These are phyloP conservation scores for Lypha dubia DNA, from an alignment of 2,888 invertebrate species.

Conservation along the genomic window DNA sequence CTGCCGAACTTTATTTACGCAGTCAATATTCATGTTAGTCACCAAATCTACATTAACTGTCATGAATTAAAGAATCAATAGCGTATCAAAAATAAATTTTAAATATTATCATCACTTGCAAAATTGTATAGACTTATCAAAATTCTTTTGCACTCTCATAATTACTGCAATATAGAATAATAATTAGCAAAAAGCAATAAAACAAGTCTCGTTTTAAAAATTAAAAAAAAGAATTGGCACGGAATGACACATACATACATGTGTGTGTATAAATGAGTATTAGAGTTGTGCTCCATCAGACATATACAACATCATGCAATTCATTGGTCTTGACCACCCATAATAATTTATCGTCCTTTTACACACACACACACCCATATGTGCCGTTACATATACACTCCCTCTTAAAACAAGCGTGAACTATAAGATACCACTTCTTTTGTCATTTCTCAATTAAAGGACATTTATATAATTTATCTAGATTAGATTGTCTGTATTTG, in stretches of 20 bases:
- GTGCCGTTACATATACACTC: conserved; percentile 11
- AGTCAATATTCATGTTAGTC: too few species aligned
- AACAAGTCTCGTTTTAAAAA: too few species aligned
- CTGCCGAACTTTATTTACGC: too few species aligned
- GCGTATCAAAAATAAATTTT: too few species aligned
- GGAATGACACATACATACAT: too few species aligned
- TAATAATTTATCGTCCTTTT: conserved; percentile 7
- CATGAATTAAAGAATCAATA: too few species aligned
- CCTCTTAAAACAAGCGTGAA: conserved; percentile 42
- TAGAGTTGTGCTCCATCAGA: neutral
- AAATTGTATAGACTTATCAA: too few species aligned
- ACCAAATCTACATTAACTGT: too few species aligned
- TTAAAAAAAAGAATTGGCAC: too few species aligned
- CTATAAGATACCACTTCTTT: conserved; percentile 77
- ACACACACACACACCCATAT: neutral
- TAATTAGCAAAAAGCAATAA: too few species aligned
- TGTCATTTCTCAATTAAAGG: conserved; percentile 77
- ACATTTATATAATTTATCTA: conserved; percentile 78
- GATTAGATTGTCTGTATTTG: conserved; percentile 74
- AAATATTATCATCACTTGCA: too few species aligned
- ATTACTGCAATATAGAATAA: too few species aligned
- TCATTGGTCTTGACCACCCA: conserved; percentile 21
- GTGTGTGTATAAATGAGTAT: neutral
- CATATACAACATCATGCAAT: conserved; percentile 1
- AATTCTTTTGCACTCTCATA: neutral